These are phyloP conservation scores for Autographa pulchrina DNA, from an alignment of 2,888 invertebrate species.

Conservation along the genomic window DNA sequence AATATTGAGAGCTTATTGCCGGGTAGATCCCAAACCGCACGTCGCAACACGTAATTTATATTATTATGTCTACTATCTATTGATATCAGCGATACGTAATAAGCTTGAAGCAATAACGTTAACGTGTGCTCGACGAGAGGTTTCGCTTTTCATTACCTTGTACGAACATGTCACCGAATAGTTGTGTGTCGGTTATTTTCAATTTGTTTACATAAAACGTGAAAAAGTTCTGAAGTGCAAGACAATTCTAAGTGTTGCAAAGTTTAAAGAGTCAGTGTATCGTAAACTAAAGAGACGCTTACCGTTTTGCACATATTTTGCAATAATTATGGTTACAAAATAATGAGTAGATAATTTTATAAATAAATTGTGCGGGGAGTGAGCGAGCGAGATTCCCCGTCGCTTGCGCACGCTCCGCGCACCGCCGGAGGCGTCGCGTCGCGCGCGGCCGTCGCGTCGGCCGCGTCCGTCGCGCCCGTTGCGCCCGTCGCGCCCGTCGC, in stretches of 20 bases:
- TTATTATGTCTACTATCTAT: conserved; percentile 76
- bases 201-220: conserved; percentile 80
- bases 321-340: conserved; percentile 84
- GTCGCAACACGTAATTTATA: conserved; percentile 82
- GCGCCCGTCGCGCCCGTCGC: conserved; percentile 42
- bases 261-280: conserved; percentile 85
- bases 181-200: conserved; percentile 86
- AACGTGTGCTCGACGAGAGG: conserved; percentile 82
- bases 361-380: conserved; percentile 67
- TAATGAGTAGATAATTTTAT: conserved; percentile 82
- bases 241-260: conserved; percentile 84
- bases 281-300: conserved; percentile 86
- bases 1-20: conserved; percentile 88
- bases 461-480: conserved; percentile 47
- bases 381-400: conserved; percentile 77
- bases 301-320: conserved; percentile 88
- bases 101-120: conserved; percentile 86
- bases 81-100: conserved; percentile 82
- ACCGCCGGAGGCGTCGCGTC: conserved; percentile 46
- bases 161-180: conserved; percentile 83
- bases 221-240: conserved; percentile 79
- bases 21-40: conserved; percentile 86
- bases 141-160: conserved; percentile 81
- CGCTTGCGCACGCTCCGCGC: conserved; percentile 70
- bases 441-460: conserved; percentile 39